A percentile compares a stretch with the other conserved stretches of the same genome.
Conservation (phyloP, 2,888 invertebrate species). For the Rhaphigaster nebulosa region DNA sequence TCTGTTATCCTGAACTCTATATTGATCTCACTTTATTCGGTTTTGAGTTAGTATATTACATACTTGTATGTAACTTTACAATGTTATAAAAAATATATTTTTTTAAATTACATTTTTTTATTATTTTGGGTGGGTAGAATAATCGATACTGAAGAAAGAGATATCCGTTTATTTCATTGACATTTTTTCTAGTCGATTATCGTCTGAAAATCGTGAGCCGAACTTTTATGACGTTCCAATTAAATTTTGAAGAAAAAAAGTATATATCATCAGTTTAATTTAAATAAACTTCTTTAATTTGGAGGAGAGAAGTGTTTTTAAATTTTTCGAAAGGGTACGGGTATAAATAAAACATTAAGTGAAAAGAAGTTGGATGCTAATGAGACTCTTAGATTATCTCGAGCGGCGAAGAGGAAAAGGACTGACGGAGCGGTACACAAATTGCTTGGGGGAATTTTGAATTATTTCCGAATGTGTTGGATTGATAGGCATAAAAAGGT, state of each 20-base stretch:
- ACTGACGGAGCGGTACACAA: not conserved
- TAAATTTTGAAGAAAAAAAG: conserved; percentile 16
- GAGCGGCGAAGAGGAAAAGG: conserved; percentile 41
- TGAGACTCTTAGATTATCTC: conserved; percentile 20
- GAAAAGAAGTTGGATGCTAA: conserved; percentile 46
- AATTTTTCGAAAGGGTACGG: conserved; percentile 23
- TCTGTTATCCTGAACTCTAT: too few relatives aligned
- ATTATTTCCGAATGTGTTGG: conserved; percentile 48
- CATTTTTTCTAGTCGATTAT: not conserved
- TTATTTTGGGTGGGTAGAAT: not conserved
- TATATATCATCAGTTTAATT: conserved; percentile 20
- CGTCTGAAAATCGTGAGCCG: not conserved
- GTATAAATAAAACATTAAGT: conserved; percentile 45
- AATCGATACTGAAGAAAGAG: not conserved
- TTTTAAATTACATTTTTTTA: not conserved
- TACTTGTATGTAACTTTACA: too few relatives aligned
- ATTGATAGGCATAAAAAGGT: conserved; percentile 49
- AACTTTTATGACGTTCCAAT: conserved; percentile 11
- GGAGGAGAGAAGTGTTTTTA: not conserved
- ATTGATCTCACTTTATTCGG: too few relatives aligned
- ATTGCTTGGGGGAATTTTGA: conserved; percentile 41
- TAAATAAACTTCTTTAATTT: conserved; percentile 41
- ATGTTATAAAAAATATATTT: too few relatives aligned
- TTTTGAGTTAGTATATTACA: too few relatives aligned
- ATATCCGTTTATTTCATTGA: not conserved